Evolutionary conservation across 2,888 invertebrate genomes (phyloP), one percentile per base, ranked within the genome.

Genomic region (Synanthedon andrenaeformis): DNA sequence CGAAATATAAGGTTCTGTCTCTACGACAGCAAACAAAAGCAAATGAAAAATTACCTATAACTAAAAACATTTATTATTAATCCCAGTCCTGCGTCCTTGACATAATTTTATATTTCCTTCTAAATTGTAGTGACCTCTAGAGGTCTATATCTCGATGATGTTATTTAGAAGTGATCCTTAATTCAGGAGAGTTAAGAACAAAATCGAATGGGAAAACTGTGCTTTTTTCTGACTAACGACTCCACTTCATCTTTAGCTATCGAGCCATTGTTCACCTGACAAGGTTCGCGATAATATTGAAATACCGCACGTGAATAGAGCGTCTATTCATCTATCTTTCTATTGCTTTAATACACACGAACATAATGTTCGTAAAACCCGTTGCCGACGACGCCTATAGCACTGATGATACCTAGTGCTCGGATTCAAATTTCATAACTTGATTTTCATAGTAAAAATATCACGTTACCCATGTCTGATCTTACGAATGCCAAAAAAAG

Each of bases 251-350:
- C 76, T 79, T 62, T 64, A 58, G 66, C 70, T 67, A 72, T 72
- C 59, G 59, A 63, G 56, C 71, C 66, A 78, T 84, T 83, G 80
- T 82, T 79, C 75, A 71, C 65, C 69, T 81, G 82, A 78, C 82
- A 81, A 72, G 76, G 72, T 76, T 73, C 68, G 70, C 75, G 80
- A 79, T 82, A 82, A 79, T 81, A 81, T 81, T 81, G 77, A 81
- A 82, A 81, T 78, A 71, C 74, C 74, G 62, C 66, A 66, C 70
- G 65, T 74, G 75, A 77, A 80, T 80, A 67, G 72, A 68, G 63
- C 64, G 63, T 65, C 70, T 66, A 70, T 76, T 70, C 72, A 72
- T 74, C 70, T 75, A 73, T 76, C 72, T 75, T 69, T 68, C 68
- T 74, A 76, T 71, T 68, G 63, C 59, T 55, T 60, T 58, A 59